A percentile compares a stretch with the other conserved stretches of the same genome.
These are phyloP conservation scores for Steinernema carpocapsae DNA, from an alignment of 2,888 invertebrate genomes.

Conservation along the genomic window DNA sequence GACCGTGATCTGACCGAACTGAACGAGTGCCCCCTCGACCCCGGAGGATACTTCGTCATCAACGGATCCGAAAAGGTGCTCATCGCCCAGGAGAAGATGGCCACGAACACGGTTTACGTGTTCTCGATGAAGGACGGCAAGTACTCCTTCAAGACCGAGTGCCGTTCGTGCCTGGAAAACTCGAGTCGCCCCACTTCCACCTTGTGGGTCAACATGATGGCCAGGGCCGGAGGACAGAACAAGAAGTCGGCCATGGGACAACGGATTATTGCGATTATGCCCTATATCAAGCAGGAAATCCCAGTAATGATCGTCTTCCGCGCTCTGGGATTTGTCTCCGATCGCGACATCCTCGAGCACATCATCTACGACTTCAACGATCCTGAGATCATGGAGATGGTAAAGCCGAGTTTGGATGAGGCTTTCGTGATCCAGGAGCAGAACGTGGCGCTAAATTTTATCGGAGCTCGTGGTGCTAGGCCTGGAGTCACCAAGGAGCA, in stretches of 20 bases:
- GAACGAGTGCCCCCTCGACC: constrained; percentile 98
- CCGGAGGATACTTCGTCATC: constrained; percentile 97
- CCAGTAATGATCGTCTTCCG: constrained; percentile 99
- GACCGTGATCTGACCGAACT: constrained; percentile 99
- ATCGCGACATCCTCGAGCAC: constrained; percentile 97
- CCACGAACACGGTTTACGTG: constrained; percentile 98
- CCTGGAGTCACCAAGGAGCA: constrained; percentile 99
- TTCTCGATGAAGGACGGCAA: constrained; percentile 99
- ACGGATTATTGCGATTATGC: constrained; percentile 93
- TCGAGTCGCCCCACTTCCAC: constrained; percentile 92
- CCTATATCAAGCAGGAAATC: constrained; percentile 95
- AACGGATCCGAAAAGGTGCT: constrained; percentile 98
- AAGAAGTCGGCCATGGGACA: constrained; percentile 99
- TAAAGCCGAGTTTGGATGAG: constrained; percentile 97
- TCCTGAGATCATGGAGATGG: constrained; percentile 99
- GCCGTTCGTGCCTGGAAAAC: constrained; percentile 89
- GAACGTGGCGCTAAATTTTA: constrained; percentile 96
- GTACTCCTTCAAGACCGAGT: constrained; percentile 97
- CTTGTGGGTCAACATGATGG: constrained; percentile 93
- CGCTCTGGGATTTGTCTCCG: constrained; percentile 98
- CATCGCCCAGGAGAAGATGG: constrained; percentile 99
- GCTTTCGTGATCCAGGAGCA: constrained; percentile 99
- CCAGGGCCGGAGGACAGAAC: constrained; percentile 81
- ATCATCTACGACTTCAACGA: constrained; percentile 99
- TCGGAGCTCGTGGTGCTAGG: constrained; percentile 92